Evolutionary conservation across 2,113 vertebrate species (phyloP).

Genomic region (Chlamydotis undulata): DNA sequence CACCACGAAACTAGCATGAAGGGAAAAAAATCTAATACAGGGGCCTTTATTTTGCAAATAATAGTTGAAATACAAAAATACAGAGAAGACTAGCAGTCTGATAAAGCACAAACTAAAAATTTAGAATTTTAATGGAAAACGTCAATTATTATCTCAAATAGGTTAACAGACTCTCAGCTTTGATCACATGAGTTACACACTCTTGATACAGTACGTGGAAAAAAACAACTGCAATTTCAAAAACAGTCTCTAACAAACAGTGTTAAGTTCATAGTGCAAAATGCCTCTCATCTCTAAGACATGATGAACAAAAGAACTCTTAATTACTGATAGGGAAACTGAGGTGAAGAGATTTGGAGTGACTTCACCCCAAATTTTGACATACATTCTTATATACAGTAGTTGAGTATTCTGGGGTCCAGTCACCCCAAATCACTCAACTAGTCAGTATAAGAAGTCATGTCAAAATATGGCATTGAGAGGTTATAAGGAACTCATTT

Average conservation of each 20-base stretch:
- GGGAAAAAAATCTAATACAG: neutral
- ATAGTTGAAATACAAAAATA: neutral
- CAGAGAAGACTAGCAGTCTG: neutral
- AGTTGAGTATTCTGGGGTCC: neutral
- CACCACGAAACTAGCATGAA: conserved; percentile 38
- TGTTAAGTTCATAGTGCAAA: neutral
- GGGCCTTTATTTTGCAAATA: neutral
- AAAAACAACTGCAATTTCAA: neutral
- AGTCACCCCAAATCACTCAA: neutral
- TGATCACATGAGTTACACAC: neutral
- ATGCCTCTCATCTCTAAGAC: neutral
- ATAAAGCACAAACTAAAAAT: neutral
- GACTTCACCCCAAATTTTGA: neutral
- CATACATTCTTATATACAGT: neutral
- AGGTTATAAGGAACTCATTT: neutral
- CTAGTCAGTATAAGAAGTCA: neutral
- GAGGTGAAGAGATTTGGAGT: neutral
- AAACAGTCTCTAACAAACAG: neutral
- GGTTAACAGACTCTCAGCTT: neutral
- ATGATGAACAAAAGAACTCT: neutral
- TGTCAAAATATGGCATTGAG: neutral
- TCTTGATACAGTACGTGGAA: neutral
- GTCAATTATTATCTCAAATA: neutral
- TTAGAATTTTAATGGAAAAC: neutral
- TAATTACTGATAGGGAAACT: neutral